Evolutionary conservation across 2,888 invertebrate genomes (phyloP).

Genomic region (Stegophylla sp.): DNA sequence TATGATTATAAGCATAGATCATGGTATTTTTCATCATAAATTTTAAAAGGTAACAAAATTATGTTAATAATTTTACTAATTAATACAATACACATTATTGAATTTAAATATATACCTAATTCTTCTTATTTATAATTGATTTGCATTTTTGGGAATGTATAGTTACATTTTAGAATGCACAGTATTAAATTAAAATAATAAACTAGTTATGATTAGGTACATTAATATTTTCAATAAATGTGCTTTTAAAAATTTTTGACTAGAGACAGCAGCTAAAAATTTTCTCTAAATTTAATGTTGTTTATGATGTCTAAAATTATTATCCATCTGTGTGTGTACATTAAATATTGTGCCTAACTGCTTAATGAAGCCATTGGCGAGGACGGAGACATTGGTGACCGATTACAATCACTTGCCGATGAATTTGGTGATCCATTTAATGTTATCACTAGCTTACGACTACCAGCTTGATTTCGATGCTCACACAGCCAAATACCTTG

Average conservation of each 20-base stretch:
- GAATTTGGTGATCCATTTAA: conserved; percentile 89
- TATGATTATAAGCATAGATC: conserved; percentile 33
- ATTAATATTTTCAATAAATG: conserved; percentile 36
- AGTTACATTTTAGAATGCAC: conserved; percentile 30
- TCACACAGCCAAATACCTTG: conserved; percentile 98
- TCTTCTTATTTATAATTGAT: neutral
- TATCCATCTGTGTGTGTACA: neutral
- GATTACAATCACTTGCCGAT: conserved; percentile 69
- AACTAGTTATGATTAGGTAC: conserved; percentile 28
- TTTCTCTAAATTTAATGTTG: conserved; percentile 37
- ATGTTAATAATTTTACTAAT: conserved; percentile 23
- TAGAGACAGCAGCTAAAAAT: conserved; percentile 49
- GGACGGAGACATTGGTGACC: conserved; percentile 85
- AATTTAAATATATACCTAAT: conserved; percentile 13
- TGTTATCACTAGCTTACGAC: conserved; percentile 86
- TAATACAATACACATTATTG: neutral
- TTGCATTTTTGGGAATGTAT: conserved; percentile 36
- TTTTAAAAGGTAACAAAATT: conserved; percentile 38
- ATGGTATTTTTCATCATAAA: conserved; percentile 32
- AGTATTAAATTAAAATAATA: conserved; percentile 33
- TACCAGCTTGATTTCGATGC: conserved; percentile 94
- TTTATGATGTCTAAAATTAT: conserved; percentile 20
- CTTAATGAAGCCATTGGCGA: conserved; percentile 87
- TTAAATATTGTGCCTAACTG: conserved; percentile 72
- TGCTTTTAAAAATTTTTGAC: conserved; percentile 49